Evolutionary conservation across 2,797 vertebrate species (phyloP), one percentile per base, ranked within the genome.

Genomic region (Chanos chanos): DNA sequence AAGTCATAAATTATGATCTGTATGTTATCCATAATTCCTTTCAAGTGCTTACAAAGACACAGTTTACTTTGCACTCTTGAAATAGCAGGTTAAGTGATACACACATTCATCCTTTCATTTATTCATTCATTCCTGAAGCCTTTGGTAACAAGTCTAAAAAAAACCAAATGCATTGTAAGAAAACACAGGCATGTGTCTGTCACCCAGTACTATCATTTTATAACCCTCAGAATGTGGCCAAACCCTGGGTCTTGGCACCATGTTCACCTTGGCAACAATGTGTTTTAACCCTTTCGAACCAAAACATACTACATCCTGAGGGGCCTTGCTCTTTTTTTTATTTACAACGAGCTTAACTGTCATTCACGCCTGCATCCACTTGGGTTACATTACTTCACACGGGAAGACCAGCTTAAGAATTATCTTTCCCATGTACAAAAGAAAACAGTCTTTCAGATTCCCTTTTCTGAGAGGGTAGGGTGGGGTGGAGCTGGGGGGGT

Each of bases 41-140:
- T 39, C 7, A 12, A n/a, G n/a, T n/a, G n/a, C n/a, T n/a, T 22
- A 36, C 9, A 57, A 5, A 10, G 55, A 36, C 41, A 51, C 8
- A 7, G 28, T 16, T 19, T 33, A 57, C 58, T 37, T 41, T 59
- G 55, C 58, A n/a, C 65, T 62, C 47, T 15, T 66, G 57, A 56
- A 71, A 56, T 7, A 39, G 45, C 55, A 16, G 34, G 40, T 52
- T 67, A n/a, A 24, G 5, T 4, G 22, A 57, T n/a, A 44, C 30
- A 36, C 77, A 89, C 86, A 90, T 86, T 89, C 79, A 87, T 79
- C 69, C 82, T 74, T n/a, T n/a, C n/a, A n/a, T n/a, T n/a, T n/a
- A 86, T 87, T 87, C 79, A 85, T 82, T 68, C 81, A 74, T 81
- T 77, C 79, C 72, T 85, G 77, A 81, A 83, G 78, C 83, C 86